Base-by-base conservation (phyloP, 2,113 vertebrate genomes). In the Oxyruncus cristatus region DNA sequence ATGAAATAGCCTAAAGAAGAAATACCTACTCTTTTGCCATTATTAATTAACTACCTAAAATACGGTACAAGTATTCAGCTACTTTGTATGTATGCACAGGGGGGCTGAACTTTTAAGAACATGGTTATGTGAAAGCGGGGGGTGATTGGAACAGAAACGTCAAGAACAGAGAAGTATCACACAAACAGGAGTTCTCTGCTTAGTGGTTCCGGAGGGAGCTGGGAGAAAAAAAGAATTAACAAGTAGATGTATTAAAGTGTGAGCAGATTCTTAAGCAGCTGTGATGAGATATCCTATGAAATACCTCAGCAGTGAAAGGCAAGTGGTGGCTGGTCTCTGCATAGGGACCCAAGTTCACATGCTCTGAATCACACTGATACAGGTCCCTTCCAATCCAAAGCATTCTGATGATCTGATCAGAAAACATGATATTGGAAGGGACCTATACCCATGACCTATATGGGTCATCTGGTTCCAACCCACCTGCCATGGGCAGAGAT, bases 41-140 rank as follows among this genome's bases (percentile, higher is more conserved):
- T 77, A 63, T 80, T 92, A 88, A 92, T 83, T 79, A 76, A 46
- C 58, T 32, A 61, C 56, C 47, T 58, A 58, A 85, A 82, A 52
- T 11, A 56, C 0, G 3, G 56, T n/a, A n/a, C 42, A 42, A 82
- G 49, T 27, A 20, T 62, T 82, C 49, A 68, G 32, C 33, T 73
- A 12, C 53, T 92, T 73, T 13, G 44, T 27, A 37, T 2, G 20
- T 30, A 75, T 35, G 68, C 89, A 89, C 50, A 46, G 14, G 20
- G 76, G 63, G 46, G 20, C 28, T 87, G 76, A 93, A 93, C 87
- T 87, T 85, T 46, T 37, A 66, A 81, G 27, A 84, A 63, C 37
- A 17, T 0, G 47, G 37, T 49, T 75, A 37, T 20, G 67, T 6
- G 16, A 86, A 80, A 94, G 80, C 4, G 0, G 39, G 76, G 47